Evolutionary conservation across 2,113 vertebrate species (phyloP).

Genomic region (Siniperca knerii): DNA sequence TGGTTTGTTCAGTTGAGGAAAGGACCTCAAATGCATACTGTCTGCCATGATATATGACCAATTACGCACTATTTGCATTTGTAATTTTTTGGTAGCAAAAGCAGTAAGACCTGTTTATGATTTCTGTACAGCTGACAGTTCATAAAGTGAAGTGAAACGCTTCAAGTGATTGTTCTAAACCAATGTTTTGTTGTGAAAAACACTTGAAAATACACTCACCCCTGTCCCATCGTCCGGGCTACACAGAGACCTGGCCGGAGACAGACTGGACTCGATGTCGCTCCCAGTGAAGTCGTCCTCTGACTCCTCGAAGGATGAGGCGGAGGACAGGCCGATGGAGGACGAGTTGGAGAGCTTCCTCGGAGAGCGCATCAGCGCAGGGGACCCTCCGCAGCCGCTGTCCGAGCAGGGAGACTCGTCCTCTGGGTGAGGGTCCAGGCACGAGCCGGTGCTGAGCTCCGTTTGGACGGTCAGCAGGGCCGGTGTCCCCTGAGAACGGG

Average conservation of each 20-base stretch:
- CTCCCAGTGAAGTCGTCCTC: slow-evolving; percentile 90
- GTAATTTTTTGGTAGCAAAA: neutral
- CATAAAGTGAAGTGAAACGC: too few relatives aligned
- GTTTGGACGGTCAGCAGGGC: slow-evolving; percentile 28
- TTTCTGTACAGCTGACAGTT: neutral
- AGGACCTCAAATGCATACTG: neutral
- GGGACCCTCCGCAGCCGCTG: slow-evolving; percentile 86
- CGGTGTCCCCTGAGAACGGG: slow-evolving; percentile 35
- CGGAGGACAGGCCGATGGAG: slow-evolving; percentile 87
- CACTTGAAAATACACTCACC: slow-evolving; percentile 80
- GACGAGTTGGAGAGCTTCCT: slow-evolving; percentile 87
- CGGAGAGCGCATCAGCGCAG: slow-evolving; percentile 72
- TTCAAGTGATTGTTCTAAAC: neutral
- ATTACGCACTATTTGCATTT: neutral
- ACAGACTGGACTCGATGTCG: slow-evolving; percentile 86
- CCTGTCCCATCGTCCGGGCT: slow-evolving; percentile 85
- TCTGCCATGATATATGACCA: neutral
- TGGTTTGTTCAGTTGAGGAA: neutral
- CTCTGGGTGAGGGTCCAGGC: slow-evolving; percentile 75
- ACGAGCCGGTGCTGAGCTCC: slow-evolving; percentile 49
- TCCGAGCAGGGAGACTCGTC: slow-evolving; percentile 87
- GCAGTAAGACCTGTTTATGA: neutral
- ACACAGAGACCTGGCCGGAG: slow-evolving; percentile 68
- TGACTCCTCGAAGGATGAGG: slow-evolving; percentile 92
- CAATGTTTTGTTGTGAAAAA: neutral